phyloP scores from a whole-genome alignment of 2,113 vertebrate genomes.

The Passerina amoena region DNA sequence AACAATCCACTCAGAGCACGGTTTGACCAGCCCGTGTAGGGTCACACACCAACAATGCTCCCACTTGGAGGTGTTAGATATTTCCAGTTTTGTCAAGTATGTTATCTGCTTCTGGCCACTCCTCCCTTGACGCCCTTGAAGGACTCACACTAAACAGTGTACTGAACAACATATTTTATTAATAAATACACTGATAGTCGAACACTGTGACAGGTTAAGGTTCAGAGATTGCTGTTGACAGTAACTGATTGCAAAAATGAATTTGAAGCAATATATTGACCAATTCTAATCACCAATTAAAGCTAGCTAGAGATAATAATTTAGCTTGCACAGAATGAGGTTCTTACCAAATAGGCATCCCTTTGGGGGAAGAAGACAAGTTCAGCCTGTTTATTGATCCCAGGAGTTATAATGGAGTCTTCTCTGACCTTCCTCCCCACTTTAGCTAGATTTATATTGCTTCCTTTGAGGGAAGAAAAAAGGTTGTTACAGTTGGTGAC shows the following conservation, averaged over 20 bases:
- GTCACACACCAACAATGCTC: neutral
- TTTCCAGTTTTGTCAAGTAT: neutral
- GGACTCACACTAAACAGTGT: neutral
- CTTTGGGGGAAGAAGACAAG: neutral
- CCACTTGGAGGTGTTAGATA: neutral
- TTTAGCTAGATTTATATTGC: neutral
- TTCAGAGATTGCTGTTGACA: neutral
- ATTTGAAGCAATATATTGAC: neutral
- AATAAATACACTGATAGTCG: fast-evolving
- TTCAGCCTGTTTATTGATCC: neutral
- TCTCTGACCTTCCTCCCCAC: neutral
- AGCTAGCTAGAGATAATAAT: neutral
- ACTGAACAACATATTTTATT: neutral
- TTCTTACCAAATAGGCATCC: neutral
- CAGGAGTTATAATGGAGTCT: neutral
- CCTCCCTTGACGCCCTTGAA: neutral
- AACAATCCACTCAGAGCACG: neutral
- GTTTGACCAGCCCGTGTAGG: neutral
- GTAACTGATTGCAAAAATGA: neutral
- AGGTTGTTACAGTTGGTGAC: neutral
- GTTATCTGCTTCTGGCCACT: neutral
- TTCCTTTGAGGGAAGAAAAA: neutral
- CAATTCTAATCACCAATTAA: neutral
- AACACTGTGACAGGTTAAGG: neutral
- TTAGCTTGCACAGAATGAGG: neutral